Percentiles rank a stretch among this genome's conserved stretches.
phyloP scores from a whole-genome alignment of 2,797 vertebrate species.

The Sebastes taczanowskii region DNA sequence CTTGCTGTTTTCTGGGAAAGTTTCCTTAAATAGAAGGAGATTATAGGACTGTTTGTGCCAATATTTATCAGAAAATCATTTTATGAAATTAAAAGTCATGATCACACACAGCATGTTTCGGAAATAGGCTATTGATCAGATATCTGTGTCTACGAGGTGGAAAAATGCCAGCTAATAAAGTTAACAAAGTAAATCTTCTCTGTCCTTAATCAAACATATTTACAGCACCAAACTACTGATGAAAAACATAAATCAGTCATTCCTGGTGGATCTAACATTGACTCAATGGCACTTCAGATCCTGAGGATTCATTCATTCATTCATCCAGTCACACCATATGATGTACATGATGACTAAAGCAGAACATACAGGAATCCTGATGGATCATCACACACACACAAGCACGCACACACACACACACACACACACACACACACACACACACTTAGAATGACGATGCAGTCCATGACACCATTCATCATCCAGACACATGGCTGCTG shows the following conservation, averaged over 20 bases:
- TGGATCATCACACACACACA: neutral
- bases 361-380: neutral
- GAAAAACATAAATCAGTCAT: neutral
- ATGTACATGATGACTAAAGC: slow-evolving; percentile 4
- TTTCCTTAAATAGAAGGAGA: neutral
- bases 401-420: neutral
- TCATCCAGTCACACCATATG: neutral
- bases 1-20: neutral
- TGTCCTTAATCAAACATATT: neutral
- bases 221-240: neutral
- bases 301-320: neutral
- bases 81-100: neutral
- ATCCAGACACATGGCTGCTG: neutral
- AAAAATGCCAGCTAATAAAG: neutral
- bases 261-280: neutral
- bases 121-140: neutral
- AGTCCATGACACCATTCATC: neutral
- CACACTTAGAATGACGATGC: slow-evolving; percentile 4
- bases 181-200: neutral
- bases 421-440: neutral
- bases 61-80: no score
- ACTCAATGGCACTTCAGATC: neutral
- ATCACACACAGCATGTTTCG: no score
- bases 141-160: neutral
- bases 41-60: neutral